phyloP scores from a whole-genome alignment of 2,797 vertebrate genomes.

The Bradypodion ventrale region DNA sequence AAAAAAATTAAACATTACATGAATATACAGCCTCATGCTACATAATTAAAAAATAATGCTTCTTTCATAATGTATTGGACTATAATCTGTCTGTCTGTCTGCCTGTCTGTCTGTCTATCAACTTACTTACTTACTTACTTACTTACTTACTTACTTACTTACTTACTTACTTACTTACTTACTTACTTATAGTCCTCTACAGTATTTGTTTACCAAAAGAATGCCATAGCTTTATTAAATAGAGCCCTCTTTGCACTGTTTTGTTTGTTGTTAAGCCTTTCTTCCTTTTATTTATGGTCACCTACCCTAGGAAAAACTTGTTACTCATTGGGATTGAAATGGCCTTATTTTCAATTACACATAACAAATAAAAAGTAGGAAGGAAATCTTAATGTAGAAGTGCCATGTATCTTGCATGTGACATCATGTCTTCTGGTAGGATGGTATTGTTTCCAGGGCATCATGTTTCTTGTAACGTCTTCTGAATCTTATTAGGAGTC shows the following conservation, averaged over 20 bases:
- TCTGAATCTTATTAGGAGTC: background rate
- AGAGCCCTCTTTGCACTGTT: background rate
- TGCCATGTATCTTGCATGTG: conserved; percentile 56
- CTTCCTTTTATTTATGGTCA: background rate
- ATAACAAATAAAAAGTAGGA: background rate
- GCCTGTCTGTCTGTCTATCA: no score
- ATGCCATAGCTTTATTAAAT: background rate
- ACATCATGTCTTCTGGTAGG: conserved; percentile 40
- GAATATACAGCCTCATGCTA: no score
- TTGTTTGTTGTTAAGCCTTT: no score
- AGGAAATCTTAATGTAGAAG: background rate
- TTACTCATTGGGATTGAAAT: background rate
- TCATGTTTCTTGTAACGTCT: conserved; percentile 42
- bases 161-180: no score
- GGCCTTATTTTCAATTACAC: background rate
- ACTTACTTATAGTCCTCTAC: no score
- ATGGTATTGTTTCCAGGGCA: conserved; percentile 3
- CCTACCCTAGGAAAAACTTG: background rate
- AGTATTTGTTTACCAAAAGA: background rate
- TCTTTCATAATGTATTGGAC: no score
- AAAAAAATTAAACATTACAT: no score
- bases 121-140: no score
- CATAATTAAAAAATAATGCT: no score
- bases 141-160: no score
- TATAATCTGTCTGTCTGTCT: no score